phyloP scores from a whole-genome alignment of 2,113 vertebrate species.

The Butastur rufipennis region DNA sequence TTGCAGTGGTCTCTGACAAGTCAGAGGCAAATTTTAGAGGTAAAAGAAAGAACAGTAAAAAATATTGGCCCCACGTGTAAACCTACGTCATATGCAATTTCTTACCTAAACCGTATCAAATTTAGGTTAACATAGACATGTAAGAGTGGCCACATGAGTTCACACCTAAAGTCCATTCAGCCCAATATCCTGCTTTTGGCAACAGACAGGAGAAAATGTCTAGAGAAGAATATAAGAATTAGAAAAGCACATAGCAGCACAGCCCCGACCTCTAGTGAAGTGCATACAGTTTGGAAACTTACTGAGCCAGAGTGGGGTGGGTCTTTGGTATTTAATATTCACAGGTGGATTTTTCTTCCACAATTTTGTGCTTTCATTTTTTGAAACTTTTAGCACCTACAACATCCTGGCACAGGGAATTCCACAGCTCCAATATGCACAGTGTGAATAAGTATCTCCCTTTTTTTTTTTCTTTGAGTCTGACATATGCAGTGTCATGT shows the following conservation, averaged over 20 bases:
- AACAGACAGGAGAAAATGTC: neutral
- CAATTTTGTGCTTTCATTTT: neutral
- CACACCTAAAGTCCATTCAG: neutral
- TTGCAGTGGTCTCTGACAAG: neutral
- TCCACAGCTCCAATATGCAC: neutral
- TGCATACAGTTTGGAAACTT: neutral
- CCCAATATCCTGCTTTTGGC: neutral
- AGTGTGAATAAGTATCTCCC: neutral
- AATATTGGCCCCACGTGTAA: neutral
- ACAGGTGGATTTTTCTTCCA: neutral
- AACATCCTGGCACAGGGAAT: neutral
- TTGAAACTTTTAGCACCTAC: neutral
- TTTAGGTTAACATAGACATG: neutral
- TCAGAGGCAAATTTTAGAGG: neutral
- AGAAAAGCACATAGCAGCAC: neutral
- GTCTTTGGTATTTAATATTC: neutral
- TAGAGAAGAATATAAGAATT: neutral
- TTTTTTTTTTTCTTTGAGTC: neutral
- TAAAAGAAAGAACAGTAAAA: neutral
- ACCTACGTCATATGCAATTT: neutral
- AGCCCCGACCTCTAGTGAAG: neutral
- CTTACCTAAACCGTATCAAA: neutral
- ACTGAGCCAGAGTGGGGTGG: neutral
- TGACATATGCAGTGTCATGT: neutral
- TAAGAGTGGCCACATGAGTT: neutral